Evolutionary conservation across 2,113 vertebrate species (phyloP).

Genomic region (Microtus pennsylvanicus): DNA sequence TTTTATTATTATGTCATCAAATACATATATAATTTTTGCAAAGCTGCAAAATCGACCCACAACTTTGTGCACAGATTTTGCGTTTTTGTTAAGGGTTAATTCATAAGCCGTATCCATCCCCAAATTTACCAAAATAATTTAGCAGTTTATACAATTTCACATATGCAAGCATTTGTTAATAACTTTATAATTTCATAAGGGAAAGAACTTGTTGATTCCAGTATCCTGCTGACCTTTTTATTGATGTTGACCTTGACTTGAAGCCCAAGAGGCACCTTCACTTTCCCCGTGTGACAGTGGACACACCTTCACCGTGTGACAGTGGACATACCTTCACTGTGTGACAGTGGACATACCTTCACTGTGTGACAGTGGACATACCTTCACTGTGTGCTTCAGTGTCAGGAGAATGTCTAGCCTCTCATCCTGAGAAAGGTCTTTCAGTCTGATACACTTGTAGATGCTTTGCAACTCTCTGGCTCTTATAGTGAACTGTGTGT

Average conservation of each 20-base stretch:
- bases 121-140: conserved; percentile 28
- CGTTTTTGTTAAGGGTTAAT: conserved; percentile 38
- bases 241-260: neutral
- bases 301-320: conserved; percentile 90
- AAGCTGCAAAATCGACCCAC: neutral
- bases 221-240: neutral
- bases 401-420: conserved; percentile 88
- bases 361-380: conserved; percentile 86
- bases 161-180: conserved; percentile 47
- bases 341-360: conserved; percentile 86
- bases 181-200: conserved; percentile 9
- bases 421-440: conserved; percentile 86
- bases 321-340: conserved; percentile 90
- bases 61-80: neutral
- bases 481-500: conserved; percentile 89
- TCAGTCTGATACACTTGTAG: conserved; percentile 87
- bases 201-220: conserved; percentile 27
- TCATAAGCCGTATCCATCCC: neutral
- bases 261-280: conserved; percentile 87
- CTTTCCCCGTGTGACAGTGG: conserved; percentile 87
- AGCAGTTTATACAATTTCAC: neutral
- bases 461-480: conserved; percentile 92
- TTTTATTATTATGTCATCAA: conserved; percentile 8
- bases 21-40: neutral
- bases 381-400: conserved; percentile 92